Percentiles rank a stretch among this genome's conserved stretches.
Conservation (phyloP, 2,113 vertebrate genomes). For the Indicator maculatus region DNA sequence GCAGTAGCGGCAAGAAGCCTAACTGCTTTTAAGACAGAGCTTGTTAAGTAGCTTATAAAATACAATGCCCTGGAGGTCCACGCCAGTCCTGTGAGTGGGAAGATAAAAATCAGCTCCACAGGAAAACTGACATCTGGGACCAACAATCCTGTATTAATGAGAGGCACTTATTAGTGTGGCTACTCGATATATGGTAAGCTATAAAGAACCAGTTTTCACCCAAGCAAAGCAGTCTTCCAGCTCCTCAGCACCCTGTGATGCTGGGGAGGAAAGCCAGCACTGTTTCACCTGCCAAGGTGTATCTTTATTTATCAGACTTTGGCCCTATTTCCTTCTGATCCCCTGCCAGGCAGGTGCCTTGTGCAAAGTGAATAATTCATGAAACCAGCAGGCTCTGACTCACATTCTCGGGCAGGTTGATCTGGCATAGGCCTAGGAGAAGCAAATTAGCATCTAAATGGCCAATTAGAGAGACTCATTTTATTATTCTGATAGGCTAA, state of each 20-base stretch:
- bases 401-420: neutral
- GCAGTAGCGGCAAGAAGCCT: neutral
- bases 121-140: neutral
- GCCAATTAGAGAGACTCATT: conserved; percentile 50
- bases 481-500: conserved; percentile 7
- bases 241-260: neutral
- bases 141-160: neutral
- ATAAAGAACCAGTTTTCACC: neutral
- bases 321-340: conserved; percentile 41
- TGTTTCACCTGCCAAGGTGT: conserved; percentile 25
- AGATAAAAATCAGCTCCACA: conserved; percentile 45
- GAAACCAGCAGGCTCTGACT: conserved; percentile 31
- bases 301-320: conserved; percentile 38
- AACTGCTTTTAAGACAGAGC: neutral
- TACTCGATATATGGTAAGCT: neutral
- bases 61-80: neutral
- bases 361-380: conserved; percentile 54
- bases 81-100: neutral
- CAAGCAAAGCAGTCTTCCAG: neutral
- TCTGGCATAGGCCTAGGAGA: neutral
- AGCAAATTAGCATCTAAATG: conserved; percentile 65
- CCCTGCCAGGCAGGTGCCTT: conserved; percentile 41
- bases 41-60: neutral
- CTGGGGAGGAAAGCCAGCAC: neutral
- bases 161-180: neutral